Evolutionary conservation across 2,113 vertebrate species (phyloP).

Genomic region (Pluvialis apricaria): DNA sequence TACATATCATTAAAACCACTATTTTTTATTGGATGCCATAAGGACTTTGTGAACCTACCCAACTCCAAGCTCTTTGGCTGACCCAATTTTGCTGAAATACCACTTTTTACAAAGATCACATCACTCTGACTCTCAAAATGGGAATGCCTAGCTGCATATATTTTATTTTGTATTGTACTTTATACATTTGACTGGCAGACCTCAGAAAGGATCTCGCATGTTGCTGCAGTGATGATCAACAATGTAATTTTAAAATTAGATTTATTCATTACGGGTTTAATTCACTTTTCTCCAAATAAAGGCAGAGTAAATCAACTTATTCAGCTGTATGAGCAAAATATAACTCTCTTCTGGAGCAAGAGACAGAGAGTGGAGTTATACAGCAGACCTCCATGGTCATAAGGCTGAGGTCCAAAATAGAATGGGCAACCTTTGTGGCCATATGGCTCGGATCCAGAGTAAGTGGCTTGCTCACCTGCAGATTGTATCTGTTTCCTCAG

Average conservation of each 20-base stretch:
- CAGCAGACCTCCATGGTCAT: not conserved
- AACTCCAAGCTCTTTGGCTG: not conserved
- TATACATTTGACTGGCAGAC: not conserved
- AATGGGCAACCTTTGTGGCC: not conserved
- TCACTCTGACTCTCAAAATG: not conserved
- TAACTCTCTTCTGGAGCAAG: constrained; percentile 11
- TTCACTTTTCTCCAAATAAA: constrained; percentile 58
- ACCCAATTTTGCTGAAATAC: not conserved
- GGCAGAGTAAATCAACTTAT: constrained; percentile 55
- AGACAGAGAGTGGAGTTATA: not conserved
- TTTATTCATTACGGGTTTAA: constrained; percentile 56
- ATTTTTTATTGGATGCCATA: not conserved
- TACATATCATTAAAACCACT: not conserved
- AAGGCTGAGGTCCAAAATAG: not conserved
- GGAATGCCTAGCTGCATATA: not conserved
- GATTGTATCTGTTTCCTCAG: not conserved
- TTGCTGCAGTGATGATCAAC: constrained; percentile 36
- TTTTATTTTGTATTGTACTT: not conserved
- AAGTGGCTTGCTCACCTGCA: not conserved
- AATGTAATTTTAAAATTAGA: constrained; percentile 61
- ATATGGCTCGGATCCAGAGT: not conserved
- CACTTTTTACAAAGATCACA: not conserved
- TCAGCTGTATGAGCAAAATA: constrained; percentile 3
- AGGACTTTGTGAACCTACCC: not conserved
- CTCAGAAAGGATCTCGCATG: constrained; percentile 30